phyloP scores from a whole-genome alignment of 1,140 invertebrate species.

The Pantala flavescens region DNA sequence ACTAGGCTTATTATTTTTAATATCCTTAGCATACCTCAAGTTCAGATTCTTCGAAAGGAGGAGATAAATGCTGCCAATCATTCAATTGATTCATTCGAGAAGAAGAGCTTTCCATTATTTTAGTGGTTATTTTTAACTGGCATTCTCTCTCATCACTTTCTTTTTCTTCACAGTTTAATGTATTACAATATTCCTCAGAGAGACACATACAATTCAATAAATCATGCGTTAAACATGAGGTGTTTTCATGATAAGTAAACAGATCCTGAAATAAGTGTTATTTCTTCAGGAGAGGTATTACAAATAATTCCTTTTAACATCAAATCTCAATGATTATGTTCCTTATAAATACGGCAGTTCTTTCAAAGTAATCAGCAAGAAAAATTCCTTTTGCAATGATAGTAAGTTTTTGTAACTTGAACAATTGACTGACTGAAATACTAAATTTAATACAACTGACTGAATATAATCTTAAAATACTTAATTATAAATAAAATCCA shows the following conservation, averaged over 20 bases:
- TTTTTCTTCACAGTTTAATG: neutral
- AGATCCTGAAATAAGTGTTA: neutral
- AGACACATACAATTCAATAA: neutral
- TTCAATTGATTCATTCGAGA: neutral
- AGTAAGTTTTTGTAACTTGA: too few species aligned
- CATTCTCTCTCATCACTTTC: neutral
- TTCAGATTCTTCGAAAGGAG: neutral
- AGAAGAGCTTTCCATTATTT: neutral
- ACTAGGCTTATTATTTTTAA: too few species aligned
- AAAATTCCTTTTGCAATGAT: too few species aligned
- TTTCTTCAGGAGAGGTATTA: too few species aligned
- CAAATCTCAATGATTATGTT: too few species aligned
- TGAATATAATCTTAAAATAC: too few species aligned
- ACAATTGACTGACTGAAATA: too few species aligned
- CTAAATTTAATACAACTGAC: too few species aligned
- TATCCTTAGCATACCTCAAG: neutral
- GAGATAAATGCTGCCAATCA: neutral
- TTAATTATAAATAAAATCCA: too few species aligned
- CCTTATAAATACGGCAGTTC: too few species aligned
- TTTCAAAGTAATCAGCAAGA: too few species aligned
- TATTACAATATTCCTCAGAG: neutral
- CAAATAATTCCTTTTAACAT: too few species aligned
- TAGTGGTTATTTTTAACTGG: neutral
- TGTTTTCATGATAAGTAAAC: neutral
- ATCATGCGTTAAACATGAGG: neutral